These are phyloP conservation scores for Clupea harengus DNA, from an alignment of 2,113 vertebrate species.

Conservation along the genomic window DNA sequence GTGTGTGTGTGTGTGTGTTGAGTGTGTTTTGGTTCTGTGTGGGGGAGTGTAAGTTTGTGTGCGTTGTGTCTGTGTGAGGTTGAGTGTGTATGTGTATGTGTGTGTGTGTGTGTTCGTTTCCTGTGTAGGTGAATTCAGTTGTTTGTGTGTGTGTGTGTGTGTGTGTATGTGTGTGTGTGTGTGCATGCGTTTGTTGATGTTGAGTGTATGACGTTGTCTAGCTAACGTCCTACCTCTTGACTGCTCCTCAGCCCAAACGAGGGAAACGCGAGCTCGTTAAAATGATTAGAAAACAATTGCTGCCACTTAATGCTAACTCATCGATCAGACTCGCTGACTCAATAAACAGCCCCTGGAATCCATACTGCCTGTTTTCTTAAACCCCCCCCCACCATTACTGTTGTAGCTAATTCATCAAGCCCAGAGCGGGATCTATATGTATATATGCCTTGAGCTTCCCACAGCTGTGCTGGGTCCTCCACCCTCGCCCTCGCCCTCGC, in stretches of 20 bases:
- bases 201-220: not conserved
- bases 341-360: not conserved
- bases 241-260: not conserved
- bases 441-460: not conserved
- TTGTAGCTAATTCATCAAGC: slow-evolving; percentile 7
- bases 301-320: slow-evolving; percentile 9
- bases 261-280: not conserved
- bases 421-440: not conserved
- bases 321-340: slow-evolving; percentile 1
- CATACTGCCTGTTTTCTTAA: not conserved
- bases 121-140: no score
- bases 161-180: no score
- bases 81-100: no score
- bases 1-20: not conserved
- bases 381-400: not conserved
- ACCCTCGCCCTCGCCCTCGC: no score
- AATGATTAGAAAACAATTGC: not conserved
- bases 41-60: not conserved
- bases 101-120: no score
- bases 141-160: no score
- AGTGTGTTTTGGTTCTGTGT: not conserved
- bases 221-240: not conserved
- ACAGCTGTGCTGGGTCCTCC: not conserved
- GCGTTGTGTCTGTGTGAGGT: not conserved
- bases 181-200: no score